Base-by-base conservation (phyloP, 2,888 invertebrate genomes). In the Brachypalpus laphriformis region DNA sequence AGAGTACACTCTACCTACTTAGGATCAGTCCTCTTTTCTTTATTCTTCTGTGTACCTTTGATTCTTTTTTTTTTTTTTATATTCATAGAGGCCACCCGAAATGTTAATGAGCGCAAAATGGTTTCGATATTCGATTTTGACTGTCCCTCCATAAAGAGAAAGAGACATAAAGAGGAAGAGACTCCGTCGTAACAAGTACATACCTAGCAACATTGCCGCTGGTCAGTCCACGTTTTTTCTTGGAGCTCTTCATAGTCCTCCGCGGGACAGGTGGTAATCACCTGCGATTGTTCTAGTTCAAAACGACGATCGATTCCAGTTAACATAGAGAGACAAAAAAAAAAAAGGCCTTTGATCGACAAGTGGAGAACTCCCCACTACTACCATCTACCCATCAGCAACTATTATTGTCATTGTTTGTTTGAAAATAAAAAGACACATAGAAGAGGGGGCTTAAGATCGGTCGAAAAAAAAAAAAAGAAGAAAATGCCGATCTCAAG, bases 41-140 rank as follows among this genome's bases (percentile, higher is more conserved):
- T 51, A 28, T 42, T 28, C 20, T 18, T 14, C 45, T 65, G 18
- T 61, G 20, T 59, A 8, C 14, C 34, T 57, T 61, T 51, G 47
- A 37, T 61, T 47, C 47, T 40, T 47, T 54, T n/a, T n/a, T 49
- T 42, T 20, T 63, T 63, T 74, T 85, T 85, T 51, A 81, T 71
- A 85, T 85, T 85, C 85, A 81, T 75, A 71, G 81, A 54, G 49
- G 81, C 81, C 71, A 85, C 66, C 80, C 81, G 81, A 85, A 85
- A 81, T 85, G 85, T 75, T 85, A 81, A 85, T 85, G 59, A 85
- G 85, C 85, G 81, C 81, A 76, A 85, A 85, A 85, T 85, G 81
- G 47, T 71, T 81, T 66, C 75, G 28, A 81, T 75, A 74, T 80
- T 63, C 63, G 70, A 65, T 57, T 80, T 70, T 31, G 49, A 37